phyloP scores from a whole-genome alignment of 92 coral and sea anemone species.

The Actinostola sp. region DNA sequence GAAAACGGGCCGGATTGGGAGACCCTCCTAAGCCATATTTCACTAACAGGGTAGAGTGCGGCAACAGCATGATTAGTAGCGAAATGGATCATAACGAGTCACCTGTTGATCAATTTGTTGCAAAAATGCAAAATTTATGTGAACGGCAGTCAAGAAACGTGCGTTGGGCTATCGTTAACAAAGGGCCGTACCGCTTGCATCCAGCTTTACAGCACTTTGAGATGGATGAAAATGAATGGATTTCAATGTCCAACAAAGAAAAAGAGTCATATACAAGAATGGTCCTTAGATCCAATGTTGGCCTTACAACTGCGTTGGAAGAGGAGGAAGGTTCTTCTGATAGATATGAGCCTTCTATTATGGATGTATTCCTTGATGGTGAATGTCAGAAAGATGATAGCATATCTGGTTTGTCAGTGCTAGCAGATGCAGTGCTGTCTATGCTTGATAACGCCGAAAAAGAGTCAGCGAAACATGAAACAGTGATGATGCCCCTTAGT shows the following conservation, averaged over 20 bases:
- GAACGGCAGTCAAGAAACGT: slow-evolving; percentile 29
- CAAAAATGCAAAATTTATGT: slow-evolving; percentile 3
- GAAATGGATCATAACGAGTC: slow-evolving; percentile 25
- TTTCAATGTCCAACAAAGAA: slow-evolving; percentile 8
- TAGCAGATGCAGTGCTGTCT: slow-evolving; percentile 31
- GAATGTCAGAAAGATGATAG: background rate
- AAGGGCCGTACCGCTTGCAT: slow-evolving; percentile 36
- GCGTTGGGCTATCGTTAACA: slow-evolving; percentile 31
- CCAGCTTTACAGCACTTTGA: slow-evolving; percentile 16
- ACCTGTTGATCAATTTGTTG: slow-evolving; percentile 22
- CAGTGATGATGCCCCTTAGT: slow-evolving; percentile 18
- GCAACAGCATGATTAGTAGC: slow-evolving; percentile 25
- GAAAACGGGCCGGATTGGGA: slow-evolving; percentile 21
- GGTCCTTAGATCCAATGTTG: slow-evolving; percentile 27
- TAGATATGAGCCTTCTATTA: no score
- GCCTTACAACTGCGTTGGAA: slow-evolving; percentile 8
- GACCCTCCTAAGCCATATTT: slow-evolving; percentile 1
- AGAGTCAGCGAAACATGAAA: background rate
- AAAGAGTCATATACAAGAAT: slow-evolving; percentile 25
- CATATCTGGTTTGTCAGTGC: slow-evolving; percentile 10
- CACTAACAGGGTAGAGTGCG: slow-evolving; percentile 31
- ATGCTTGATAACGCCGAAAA: slow-evolving; percentile 5
- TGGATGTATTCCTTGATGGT: no score
- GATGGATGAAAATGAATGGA: slow-evolving; percentile 26
- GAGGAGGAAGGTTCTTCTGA: no score